A percentile compares a stretch with the other conserved stretches of the same genome.
These are phyloP conservation scores for Dasyurus viverrinus DNA, from an alignment of 2,113 vertebrate genomes.

Conservation along the genomic window DNA sequence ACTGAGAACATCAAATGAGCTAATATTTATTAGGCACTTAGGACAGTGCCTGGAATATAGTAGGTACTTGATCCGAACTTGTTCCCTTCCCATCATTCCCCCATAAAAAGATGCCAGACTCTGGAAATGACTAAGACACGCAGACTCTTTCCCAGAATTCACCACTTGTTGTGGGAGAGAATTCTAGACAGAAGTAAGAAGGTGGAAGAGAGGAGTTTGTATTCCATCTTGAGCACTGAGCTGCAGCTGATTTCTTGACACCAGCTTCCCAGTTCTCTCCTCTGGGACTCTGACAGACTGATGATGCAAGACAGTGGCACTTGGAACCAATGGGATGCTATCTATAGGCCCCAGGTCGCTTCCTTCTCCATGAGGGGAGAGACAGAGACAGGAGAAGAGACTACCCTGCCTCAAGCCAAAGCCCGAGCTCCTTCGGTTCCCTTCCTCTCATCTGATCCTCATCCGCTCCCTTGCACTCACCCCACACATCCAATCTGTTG, in stretches of 20 bases:
- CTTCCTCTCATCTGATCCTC: neutral
- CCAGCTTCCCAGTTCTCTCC: neutral
- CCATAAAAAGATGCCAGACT: neutral
- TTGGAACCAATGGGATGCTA: neutral
- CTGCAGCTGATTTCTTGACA: neutral
- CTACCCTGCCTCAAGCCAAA: neutral
- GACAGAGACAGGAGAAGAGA: neutral
- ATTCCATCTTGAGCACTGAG: neutral
- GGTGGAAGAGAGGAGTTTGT: neutral
- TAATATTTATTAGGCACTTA: neutral
- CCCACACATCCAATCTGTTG: neutral
- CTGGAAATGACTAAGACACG: neutral
- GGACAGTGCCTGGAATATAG: slow-evolving; percentile 7
- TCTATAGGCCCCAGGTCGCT: neutral
- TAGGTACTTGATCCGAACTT: neutral
- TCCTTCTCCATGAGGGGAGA: neutral
- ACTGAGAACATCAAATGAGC: neutral
- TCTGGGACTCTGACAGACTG: neutral
- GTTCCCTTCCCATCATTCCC: neutral
- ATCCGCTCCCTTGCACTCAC: neutral
- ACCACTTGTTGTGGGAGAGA: neutral
- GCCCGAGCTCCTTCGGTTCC: neutral
- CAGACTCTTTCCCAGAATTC: neutral
- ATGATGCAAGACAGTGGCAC: neutral
- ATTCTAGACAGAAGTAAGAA: neutral